Percentiles rank a stretch among this genome's conserved stretches.
Evolutionary conservation across 2,888 invertebrate genomes (phyloP).

Genomic region (Anticlea derivata): DNA sequence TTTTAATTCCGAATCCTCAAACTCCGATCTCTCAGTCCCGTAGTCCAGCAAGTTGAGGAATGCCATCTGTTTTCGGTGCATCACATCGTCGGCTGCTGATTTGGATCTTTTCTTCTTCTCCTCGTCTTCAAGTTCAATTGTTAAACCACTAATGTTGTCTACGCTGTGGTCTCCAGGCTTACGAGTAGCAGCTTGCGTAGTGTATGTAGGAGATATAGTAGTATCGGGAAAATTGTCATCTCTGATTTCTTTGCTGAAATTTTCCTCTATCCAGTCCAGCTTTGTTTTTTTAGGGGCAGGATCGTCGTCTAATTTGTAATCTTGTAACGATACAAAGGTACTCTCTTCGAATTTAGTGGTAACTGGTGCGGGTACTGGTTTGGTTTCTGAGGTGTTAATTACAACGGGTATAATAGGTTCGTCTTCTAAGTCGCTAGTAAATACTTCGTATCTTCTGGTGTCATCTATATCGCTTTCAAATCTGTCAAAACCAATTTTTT

Average conservation of each 20-base stretch:
- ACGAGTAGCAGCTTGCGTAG: constrained; percentile 14
- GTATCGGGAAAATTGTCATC: constrained; percentile 6
- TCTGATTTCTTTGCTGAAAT: constrained; percentile 45
- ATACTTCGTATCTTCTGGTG: constrained; percentile 39
- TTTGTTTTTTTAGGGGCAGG: constrained; percentile 22
- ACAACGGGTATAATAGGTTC: constrained; percentile 30
- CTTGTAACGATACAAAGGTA: constrained; percentile 3
- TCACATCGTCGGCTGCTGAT: constrained; percentile 44
- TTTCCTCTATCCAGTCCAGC: constrained; percentile 53
- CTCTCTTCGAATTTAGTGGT: constrained; percentile 26
- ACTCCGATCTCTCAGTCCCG: constrained; percentile 50
- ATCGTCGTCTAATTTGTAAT: constrained; percentile 19
- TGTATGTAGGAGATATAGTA: background rate
- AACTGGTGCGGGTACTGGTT: constrained; percentile 9
- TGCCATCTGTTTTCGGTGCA: constrained; percentile 55
- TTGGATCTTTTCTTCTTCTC: constrained; percentile 34
- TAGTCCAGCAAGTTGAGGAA: constrained; percentile 65
- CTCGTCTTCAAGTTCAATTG: constrained; percentile 43
- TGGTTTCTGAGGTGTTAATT: constrained; percentile 5
- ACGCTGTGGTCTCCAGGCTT: background rate
- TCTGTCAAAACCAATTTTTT: constrained; percentile 38
- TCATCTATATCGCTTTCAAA: constrained; percentile 18
- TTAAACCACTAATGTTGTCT: constrained; percentile 43
- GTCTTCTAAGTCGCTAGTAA: constrained; percentile 34
- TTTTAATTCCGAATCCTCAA: constrained; percentile 50